Evolutionary conservation across 1,140 invertebrate genomes (phyloP).

Genomic region (Samia ricini): DNA sequence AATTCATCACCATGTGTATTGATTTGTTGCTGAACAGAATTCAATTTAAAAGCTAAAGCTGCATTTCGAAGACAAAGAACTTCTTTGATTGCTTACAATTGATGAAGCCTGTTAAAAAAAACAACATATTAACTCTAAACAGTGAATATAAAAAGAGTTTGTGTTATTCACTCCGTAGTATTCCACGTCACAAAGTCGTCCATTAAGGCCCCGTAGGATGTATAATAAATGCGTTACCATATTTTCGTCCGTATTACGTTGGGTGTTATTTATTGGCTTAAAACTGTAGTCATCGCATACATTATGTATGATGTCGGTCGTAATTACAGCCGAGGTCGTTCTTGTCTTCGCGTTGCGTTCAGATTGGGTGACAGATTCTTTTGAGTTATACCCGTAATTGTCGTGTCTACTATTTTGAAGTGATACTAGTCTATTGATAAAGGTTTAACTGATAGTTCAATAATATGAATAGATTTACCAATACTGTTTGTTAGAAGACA

Average conservation of each 20-base stretch:
- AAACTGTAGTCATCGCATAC: conserved; percentile 72
- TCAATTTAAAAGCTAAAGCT: no score
- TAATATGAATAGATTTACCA: no score
- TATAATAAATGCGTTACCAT: conserved; percentile 72
- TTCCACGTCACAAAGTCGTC: conserved; percentile 26
- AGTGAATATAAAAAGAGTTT: not conserved
- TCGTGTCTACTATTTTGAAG: not conserved
- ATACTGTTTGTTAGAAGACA: no score
- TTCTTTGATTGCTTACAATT: no score
- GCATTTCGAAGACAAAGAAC: no score
- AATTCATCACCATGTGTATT: no score
- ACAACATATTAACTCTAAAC: not conserved
- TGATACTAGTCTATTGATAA: not conserved
- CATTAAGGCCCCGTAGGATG: conserved; percentile 43
- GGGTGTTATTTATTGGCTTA: conserved; percentile 72
- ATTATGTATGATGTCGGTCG: conserved; percentile 59
- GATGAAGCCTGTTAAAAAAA: no score
- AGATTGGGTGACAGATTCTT: conserved; percentile 15
- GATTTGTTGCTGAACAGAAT: no score
- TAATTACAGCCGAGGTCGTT: conserved; percentile 51
- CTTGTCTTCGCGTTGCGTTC: conserved; percentile 27
- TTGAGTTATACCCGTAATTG: not conserved
- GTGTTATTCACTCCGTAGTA: conserved; percentile 41
- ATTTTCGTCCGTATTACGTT: conserved; percentile 65
- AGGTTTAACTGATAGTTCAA: no score